Evolutionary conservation across 2,113 vertebrate genomes (phyloP).

Genomic region (Phainopepla nitens): DNA sequence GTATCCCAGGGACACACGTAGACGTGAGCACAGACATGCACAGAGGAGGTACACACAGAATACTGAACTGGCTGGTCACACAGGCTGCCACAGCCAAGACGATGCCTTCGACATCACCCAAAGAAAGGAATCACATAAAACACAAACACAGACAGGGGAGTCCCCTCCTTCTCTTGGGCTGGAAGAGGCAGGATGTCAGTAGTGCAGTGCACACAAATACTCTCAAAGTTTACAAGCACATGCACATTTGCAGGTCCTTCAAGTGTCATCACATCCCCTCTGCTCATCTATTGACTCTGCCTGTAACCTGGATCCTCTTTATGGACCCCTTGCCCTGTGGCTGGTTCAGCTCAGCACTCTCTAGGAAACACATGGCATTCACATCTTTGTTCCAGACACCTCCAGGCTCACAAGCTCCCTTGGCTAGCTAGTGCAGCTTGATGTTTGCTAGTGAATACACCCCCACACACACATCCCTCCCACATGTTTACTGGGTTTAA

Average conservation of each 20-base stretch:
- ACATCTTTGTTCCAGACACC: background rate
- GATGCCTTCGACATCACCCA: background rate
- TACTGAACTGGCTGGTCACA: background rate
- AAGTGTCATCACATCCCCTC: rapidly evolving
- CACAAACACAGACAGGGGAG: background rate
- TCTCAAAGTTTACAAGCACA: background rate
- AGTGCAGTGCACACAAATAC: too few relatives aligned
- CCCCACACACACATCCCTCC: background rate
- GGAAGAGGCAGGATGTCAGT: background rate
- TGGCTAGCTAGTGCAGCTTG: background rate
- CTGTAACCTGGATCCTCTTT: too few relatives aligned
- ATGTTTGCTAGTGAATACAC: background rate
- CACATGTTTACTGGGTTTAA: rapidly evolving
- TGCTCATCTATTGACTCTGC: background rate
- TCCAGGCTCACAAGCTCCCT: rapidly evolving
- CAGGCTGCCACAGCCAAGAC: background rate
- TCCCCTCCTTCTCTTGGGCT: background rate
- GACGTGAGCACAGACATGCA: rapidly evolving
- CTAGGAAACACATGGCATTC: background rate
- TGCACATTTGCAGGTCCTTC: rapidly evolving
- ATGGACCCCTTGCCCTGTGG: rapidly evolving
- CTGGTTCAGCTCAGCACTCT: background rate
- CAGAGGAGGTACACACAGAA: background rate
- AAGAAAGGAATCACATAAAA: background rate
- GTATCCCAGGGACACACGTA: rapidly evolving